Base-by-base conservation (phyloP, 2,113 vertebrate species). In the Paralichthys olivaceus region DNA sequence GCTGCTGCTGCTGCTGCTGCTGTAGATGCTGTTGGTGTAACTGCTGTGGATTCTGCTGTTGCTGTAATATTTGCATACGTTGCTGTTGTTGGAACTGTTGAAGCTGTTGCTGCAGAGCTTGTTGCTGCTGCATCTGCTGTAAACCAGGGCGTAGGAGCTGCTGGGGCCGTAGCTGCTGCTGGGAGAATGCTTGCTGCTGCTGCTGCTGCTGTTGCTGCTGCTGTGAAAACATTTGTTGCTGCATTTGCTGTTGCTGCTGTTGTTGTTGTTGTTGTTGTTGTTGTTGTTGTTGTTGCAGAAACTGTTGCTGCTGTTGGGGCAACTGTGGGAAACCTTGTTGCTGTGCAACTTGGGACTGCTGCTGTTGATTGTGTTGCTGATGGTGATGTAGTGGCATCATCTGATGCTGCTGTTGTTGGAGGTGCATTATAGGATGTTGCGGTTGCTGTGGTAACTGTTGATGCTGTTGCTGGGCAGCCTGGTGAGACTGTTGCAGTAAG, bases 41-140 rank as follows among this genome's bases (percentile, higher is more conserved):
- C 5, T 93, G 94, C 47, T 94, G 93, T 20, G 94, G 93, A 22
- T 92, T 75, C 26, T 94, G 88, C 59, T 95, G 95, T 15, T 95
- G 96, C 28, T 94, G 95, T 0, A 93, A 67, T 0, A 95, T 93
- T 56, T 95, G 85, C 13, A 95, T 88, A 7, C 92, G 90, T 22
- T 93, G 89, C 23, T 93, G 91, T 25, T 93, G 92, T 12, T 92
- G 93, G 9, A 94, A 89, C 40, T 94, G 94, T 43, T 94, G 92
- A 0, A 95, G 95, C 51, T 95, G 94, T 8, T 93, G 89, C 8
- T 94, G 92, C 61, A 96, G 92, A 45, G 86, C 93, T 11, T 94
- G 91, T 0, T 95, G 94, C 49, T 95, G 94, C 9, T 96, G 94
- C 34, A 95, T 94, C 79, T 95, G 96, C 77, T 95, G 96, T 15